These are phyloP conservation scores for Montipora sp. DNA, from an alignment of 64 coral and sea anemone genomes.

Conservation along the genomic window DNA sequence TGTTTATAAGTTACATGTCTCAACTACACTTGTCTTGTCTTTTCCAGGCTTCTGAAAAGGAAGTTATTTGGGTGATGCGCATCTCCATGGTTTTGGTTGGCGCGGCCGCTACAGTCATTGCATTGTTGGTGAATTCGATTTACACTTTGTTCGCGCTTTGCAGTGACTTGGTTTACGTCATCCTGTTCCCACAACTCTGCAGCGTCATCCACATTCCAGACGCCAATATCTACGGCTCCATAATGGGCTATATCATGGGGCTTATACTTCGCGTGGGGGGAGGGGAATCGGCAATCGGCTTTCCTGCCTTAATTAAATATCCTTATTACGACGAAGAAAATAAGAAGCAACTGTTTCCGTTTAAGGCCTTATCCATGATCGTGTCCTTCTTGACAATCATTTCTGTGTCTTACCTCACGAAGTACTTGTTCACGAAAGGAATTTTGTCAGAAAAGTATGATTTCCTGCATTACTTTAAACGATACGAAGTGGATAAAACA, in stretches of 20 bases:
- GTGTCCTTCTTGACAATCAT: constrained; percentile 65
- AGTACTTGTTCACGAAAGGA: constrained; percentile 64
- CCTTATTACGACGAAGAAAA: constrained; percentile 75
- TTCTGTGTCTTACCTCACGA: constrained; percentile 59
- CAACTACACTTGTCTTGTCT: background rate
- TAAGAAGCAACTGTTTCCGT: constrained; percentile 80
- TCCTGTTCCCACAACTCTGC: constrained; percentile 88
- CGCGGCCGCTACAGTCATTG: constrained; percentile 66
- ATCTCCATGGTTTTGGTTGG: constrained; percentile 75
- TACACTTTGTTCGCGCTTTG: constrained; percentile 84
- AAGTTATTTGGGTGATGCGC: constrained; percentile 87
- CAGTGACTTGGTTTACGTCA: constrained; percentile 83
- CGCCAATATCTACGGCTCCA: constrained; percentile 92
- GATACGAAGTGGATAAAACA: background rate
- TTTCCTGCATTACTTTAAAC: constrained; percentile 63
- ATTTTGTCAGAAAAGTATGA: constrained; percentile 62
- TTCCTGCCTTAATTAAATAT: constrained; percentile 76
- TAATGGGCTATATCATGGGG: constrained; percentile 83
- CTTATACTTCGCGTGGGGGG: constrained; percentile 71
- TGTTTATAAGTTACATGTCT: too few relatives aligned
- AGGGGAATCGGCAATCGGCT: constrained; percentile 74
- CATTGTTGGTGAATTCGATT: constrained; percentile 75
- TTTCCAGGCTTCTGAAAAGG: constrained; percentile 88
- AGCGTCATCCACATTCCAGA: constrained; percentile 76
- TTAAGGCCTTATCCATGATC: constrained; percentile 81